Base-by-base conservation (phyloP, 2,113 vertebrate species). In the Myanophis thanlyinensis region DNA sequence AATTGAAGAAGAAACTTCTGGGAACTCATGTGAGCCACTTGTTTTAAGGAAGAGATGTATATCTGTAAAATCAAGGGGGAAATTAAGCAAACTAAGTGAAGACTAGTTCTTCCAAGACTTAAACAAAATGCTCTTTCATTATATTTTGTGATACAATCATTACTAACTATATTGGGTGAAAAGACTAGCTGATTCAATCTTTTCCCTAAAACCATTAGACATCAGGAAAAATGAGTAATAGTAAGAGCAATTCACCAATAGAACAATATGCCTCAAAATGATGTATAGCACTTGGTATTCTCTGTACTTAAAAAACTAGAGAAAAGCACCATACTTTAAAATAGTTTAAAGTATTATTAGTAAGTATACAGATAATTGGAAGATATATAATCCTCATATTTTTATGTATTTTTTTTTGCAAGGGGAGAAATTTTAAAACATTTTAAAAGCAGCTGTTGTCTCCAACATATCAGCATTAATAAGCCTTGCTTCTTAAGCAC, bases 401-500 rank as follows among this genome's bases (percentile, higher is more conserved):
- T 30, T 85, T 25, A 20, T 35, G 5, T 40, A 92, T 40, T 48
- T 53, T 40, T 48, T 53, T 3, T 51, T 23, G 56, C 5, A 87
- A 11, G 54, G 9, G 51, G 40, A 51, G 4, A 56, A 47, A 90
- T 8, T 35, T 40, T 54, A 20, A 8, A 10, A 87, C 20, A n/a
- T 62, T 47, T 92, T 86, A n/a, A n/a, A 46, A 35, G 30, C 56
- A 89, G 53, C 10, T 54, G 27, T 20, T 48, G 53, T 89, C 46
- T n/a, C 25, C 25, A 92, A 80, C 22, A 15, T 15, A 51, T 87
- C 22, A 89, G 87, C 48, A 87, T 86, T 88, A 30, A 46, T 88
- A 15, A 86, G 49, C 94, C 94, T 87, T 73, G 30, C 73, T 88
- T 73, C 15, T 90, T 56, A 92, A 47, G 85, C 91, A 93, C 51